Conservation (phyloP, 2,888 invertebrate genomes). For the Dryobota labecula region DNA sequence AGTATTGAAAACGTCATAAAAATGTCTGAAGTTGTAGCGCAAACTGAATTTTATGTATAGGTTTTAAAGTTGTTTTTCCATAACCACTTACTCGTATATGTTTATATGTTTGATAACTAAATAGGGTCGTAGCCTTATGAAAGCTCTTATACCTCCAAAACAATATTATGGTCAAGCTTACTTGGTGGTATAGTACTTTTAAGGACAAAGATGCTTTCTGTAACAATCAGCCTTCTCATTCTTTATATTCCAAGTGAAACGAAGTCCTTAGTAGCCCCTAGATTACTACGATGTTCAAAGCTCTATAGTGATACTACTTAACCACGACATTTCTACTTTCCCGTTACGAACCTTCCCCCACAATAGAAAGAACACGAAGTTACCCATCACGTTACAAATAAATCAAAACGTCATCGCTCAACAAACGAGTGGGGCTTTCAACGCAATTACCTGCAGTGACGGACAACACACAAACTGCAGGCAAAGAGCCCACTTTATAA, state of each 20-base stretch:
- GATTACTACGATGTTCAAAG: conserved; percentile 34
- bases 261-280: neutral
- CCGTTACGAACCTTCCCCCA: conserved; percentile 36
- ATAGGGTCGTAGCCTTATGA: neutral
- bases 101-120: neutral
- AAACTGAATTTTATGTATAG: too few relatives aligned
- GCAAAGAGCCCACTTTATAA: conserved; percentile 63
- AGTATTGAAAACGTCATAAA: too few relatives aligned
- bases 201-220: neutral
- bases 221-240: neutral
- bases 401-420: conserved; percentile 67
- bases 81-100: neutral
- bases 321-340: conserved; percentile 26
- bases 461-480: conserved; percentile 53
- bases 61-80: neutral
- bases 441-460: conserved; percentile 67
- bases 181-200: neutral
- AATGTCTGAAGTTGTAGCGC: too few relatives aligned
- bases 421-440: conserved; percentile 65
- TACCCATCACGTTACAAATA: conserved; percentile 67
- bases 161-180: neutral
- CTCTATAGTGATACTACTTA: neutral
- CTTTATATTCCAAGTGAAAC: neutral
- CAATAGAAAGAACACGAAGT: conserved; percentile 64
- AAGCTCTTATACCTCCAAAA: neutral